Percentiles rank a stretch among this genome's conserved stretches.
Conservation (phyloP, 1,140 invertebrate genomes). For the Wasmannia auropunctata region DNA sequence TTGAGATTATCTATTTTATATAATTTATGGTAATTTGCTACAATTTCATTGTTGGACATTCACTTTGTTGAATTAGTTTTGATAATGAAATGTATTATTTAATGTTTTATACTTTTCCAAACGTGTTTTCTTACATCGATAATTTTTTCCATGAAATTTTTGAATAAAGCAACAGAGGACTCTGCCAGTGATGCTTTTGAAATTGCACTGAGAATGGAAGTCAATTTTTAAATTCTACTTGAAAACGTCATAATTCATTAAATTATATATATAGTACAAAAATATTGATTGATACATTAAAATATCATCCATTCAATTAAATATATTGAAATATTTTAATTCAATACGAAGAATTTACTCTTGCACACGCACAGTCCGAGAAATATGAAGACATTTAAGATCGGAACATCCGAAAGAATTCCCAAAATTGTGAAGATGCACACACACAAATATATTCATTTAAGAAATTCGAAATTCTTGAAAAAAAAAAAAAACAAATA, state of each 20-base stretch:
- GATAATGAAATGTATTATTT: neutral
- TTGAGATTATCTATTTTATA: neutral
- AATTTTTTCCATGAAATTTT: neutral
- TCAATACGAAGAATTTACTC: neutral
- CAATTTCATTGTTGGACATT: neutral
- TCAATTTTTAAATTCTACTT: neutral
- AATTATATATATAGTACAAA: neutral
- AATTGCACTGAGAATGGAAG: neutral
- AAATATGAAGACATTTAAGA: neutral
- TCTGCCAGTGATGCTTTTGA: neutral
- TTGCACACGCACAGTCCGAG: neutral
- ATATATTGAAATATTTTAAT: neutral
- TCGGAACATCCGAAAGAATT: neutral
- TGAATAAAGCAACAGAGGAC: neutral
- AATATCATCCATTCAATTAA: neutral
- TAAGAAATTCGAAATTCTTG: neutral
- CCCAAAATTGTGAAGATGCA: neutral
- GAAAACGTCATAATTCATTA: neutral
- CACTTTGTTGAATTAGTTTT: neutral
- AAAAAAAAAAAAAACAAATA: no score
- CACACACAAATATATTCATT: neutral
- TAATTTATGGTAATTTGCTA: neutral
- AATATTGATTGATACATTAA: neutral
- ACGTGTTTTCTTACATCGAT: constrained; percentile 53
- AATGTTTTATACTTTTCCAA: neutral